phyloP scores from a whole-genome alignment of 30 jellyfish, hydroid and myxozoan species.

The Chironex yamaguchii region DNA sequence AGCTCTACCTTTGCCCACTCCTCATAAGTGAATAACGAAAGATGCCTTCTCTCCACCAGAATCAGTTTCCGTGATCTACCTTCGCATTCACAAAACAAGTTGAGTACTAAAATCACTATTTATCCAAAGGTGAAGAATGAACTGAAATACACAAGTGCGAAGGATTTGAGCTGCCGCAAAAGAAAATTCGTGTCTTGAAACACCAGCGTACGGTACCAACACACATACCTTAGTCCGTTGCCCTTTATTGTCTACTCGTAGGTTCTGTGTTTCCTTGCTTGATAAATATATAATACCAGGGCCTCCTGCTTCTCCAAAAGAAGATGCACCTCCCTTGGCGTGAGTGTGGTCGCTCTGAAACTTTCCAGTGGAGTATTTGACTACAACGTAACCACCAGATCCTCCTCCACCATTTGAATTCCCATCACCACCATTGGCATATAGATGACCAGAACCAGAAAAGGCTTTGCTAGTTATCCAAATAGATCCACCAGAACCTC shows the following conservation, averaged over 20 bases:
- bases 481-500: constrained; percentile 65
- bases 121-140: too few relatives aligned
- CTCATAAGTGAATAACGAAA: too few relatives aligned
- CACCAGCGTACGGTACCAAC: too few relatives aligned
- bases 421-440: constrained; percentile 67
- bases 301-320: constrained; percentile 52
- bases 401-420: constrained; percentile 67
- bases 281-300: constrained; percentile 53
- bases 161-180: too few relatives aligned
- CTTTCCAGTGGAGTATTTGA: constrained; percentile 45
- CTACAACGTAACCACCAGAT: constrained; percentile 57
- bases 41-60: too few relatives aligned
- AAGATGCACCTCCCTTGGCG: constrained; percentile 65
- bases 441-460: constrained; percentile 44
- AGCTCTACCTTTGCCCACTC: too few relatives aligned
- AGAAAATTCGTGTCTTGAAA: too few relatives aligned
- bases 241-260: constrained; percentile 67
- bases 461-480: constrained; percentile 47
- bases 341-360: constrained; percentile 60
- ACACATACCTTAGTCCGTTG: constrained; percentile 48
- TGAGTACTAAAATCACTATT: too few relatives aligned
- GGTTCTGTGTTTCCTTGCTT: constrained; percentile 38
- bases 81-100: too few relatives aligned
- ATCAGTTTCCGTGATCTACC: too few relatives aligned
- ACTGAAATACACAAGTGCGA: too few relatives aligned